Base-by-base conservation (phyloP, 1,140 invertebrate genomes). In the Danaus plexippus region DNA sequence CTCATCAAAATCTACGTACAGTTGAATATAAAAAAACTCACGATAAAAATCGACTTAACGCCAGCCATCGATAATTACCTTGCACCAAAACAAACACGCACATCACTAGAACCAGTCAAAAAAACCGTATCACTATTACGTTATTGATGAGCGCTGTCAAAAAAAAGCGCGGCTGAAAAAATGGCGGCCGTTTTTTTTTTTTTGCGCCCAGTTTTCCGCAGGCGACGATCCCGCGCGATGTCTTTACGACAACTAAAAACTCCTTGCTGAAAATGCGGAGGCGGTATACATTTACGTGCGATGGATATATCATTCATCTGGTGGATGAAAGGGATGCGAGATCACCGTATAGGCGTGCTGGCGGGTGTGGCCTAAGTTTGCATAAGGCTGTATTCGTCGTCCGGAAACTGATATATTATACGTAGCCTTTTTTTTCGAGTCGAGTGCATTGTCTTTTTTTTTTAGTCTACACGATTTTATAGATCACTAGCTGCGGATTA, bases 171-270 rank as follows among this genome's bases (percentile, higher is more conserved):
- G 53, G 59, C 48, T 56, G 54, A 54, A 61, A 66, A 72, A 73
- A 73, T 68, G 66, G 57, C 43, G 57, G 48, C 57, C 54, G 60
- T 56, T 54, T 64, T 68, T 73, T 72, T 74, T 68, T 65, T 64
- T 47, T 52, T 12, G 49, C 64, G 55, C 56, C 54, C 12, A n/a
- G 50, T 58, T 57, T 52, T 56, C 59, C 61, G 66, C 66, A 64
- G 59, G 54, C 73, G 82, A 71, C 79, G 64, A 65, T 64, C 66
- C 70, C 63, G 69, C 59, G 56, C 77, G 73, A 63, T 59, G 80
- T 71, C 75, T 74, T 76, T 75, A 53, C 67, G 67, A 64, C 72
- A 70, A 86, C 82, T 86, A 86, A 86, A 86, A 86, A 86, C 76
- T 71, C 54, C 64, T 54, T 44, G 59, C 71, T 75, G 74, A 75